A percentile compares a stretch with the other conserved stretches of the same genome.
These are phyloP conservation scores for Proterorhinus semilunaris DNA, from an alignment of 2,113 vertebrate genomes.

Conservation along the genomic window DNA sequence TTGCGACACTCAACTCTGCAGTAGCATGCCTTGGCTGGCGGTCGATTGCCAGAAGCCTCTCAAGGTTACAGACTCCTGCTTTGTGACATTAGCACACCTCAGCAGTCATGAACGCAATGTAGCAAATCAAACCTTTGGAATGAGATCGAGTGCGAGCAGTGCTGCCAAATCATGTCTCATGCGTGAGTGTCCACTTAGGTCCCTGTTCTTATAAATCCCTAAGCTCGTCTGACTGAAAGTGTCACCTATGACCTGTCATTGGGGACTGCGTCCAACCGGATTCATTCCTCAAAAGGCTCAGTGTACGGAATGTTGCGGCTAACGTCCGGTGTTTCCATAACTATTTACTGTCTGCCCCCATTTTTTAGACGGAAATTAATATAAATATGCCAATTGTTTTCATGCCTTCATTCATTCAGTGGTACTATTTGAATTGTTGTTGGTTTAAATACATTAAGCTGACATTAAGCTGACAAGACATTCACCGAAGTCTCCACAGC, in stretches of 20 bases:
- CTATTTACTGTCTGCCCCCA: too few species aligned
- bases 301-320: too few species aligned
- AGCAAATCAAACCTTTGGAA: neutral
- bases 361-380: too few species aligned
- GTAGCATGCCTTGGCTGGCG: neutral
- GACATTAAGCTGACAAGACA: too few species aligned
- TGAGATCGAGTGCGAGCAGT: neutral
- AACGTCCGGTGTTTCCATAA: too few species aligned
- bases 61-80: neutral
- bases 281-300: neutral
- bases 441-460: too few species aligned
- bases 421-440: too few species aligned
- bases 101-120: neutral
- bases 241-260: conserved; percentile 26
- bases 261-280: neutral
- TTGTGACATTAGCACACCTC: neutral
- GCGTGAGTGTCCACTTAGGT: conserved; percentile 18
- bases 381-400: too few species aligned
- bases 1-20: neutral
- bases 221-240: conserved; percentile 27
- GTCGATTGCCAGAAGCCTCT: neutral
- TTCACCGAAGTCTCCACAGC: too few species aligned
- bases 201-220: conserved; percentile 22
- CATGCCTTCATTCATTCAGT: too few species aligned
- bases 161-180: neutral